A percentile compares a stretch with the other conserved stretches of the same genome.
phyloP scores from a whole-genome alignment of 2,797 vertebrate species.

The Microtus agrestis region DNA sequence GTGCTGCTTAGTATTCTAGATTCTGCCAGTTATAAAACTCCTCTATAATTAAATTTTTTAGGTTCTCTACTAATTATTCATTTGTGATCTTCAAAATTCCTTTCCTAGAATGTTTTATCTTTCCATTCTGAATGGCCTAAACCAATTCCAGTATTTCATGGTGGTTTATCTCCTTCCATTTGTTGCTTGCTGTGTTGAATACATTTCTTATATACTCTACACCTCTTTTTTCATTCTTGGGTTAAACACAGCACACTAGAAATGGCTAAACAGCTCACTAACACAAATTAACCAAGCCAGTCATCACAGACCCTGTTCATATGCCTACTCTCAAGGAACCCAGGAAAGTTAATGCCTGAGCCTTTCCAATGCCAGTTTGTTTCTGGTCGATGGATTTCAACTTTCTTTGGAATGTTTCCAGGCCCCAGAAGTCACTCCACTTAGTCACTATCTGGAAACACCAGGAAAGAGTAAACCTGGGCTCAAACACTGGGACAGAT shows the following conservation, averaged over 20 bases:
- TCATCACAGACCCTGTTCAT: too few relatives aligned
- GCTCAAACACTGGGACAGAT: not conserved
- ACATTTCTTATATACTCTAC: not conserved
- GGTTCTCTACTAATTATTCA: not conserved
- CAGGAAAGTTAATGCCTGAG: not conserved
- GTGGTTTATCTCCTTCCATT: not conserved
- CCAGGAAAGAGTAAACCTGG: not conserved
- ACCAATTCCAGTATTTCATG: not conserved
- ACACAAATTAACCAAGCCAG: not conserved
- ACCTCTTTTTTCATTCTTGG: not conserved
- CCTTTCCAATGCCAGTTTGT: not conserved
- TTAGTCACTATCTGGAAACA: not conserved
- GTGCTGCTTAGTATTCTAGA: not conserved
- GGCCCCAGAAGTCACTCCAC: not conserved
- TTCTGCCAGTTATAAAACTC: conserved; percentile 36
- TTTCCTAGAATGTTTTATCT: not conserved
- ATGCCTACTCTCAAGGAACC: not conserved
- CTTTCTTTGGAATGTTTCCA: not conserved
- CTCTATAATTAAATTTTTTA: not conserved
- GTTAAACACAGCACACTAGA: not conserved
- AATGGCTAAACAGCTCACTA: not conserved
- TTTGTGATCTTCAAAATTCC: conserved; percentile 19
- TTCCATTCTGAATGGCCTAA: not conserved
- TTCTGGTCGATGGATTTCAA: not conserved
- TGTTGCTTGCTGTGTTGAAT: conserved; percentile 8